Conservation (phyloP, 2,888 invertebrate species). For the Desoria tigrina region DNA sequence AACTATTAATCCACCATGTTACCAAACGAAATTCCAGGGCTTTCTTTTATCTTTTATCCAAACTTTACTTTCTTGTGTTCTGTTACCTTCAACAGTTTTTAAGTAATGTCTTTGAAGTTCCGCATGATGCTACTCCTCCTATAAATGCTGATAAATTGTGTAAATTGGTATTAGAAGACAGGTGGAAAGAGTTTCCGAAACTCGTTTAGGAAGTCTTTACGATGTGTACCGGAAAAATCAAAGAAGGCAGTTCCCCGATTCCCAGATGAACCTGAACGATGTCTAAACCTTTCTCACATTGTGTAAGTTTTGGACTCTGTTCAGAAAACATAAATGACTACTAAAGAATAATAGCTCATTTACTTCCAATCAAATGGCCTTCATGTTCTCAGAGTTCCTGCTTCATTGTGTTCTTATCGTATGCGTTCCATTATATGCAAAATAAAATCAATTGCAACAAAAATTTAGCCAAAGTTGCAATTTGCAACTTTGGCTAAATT, state of each 20-base stretch:
- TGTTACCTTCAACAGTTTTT: no score
- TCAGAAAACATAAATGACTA: background rate
- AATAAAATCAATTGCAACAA: no score
- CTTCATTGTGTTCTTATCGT: no score
- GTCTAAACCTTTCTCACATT: constrained; percentile 91
- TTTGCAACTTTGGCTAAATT: no score
- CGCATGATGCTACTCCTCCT: no score
- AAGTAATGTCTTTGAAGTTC: no score
- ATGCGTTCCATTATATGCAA: no score
- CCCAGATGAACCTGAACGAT: constrained; percentile 91
- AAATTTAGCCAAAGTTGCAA: no score
- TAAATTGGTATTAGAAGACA: constrained; percentile 70
- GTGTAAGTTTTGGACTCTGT: constrained; percentile 68
- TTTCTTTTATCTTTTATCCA: no score
- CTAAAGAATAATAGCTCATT: background rate
- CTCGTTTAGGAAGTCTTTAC: constrained; percentile 92
- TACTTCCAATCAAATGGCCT: constrained; percentile 7
- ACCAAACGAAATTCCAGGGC: background rate
- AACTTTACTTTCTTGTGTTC: no score
- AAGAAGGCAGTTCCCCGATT: constrained; percentile 77
- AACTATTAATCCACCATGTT: background rate
- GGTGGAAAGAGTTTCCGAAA: constrained; percentile 96
- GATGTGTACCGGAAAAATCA: constrained; percentile 91
- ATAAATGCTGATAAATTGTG: constrained; percentile 13
- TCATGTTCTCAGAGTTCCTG: constrained; percentile 4